Conservation (phyloP, 2,888 invertebrate genomes). For the Gibbula magus region DNA sequence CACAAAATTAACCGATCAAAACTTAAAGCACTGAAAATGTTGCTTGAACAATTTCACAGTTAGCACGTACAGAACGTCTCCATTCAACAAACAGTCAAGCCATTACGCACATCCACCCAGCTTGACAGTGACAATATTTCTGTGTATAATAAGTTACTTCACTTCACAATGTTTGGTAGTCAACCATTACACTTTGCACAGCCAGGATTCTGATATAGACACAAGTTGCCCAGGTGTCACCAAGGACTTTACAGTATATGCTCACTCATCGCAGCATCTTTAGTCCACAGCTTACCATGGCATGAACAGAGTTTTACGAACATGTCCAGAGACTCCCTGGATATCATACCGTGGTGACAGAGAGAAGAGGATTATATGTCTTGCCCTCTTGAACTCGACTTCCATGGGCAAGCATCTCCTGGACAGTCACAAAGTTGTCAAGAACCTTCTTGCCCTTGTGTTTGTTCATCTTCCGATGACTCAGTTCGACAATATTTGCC, state of each 20-base stretch:
- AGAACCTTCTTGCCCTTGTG: slow-evolving; percentile 77
- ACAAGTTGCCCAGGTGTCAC: neutral
- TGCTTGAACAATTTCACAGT: neutral
- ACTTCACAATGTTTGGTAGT: neutral
- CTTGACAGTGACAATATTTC: neutral
- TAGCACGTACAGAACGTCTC: neutral
- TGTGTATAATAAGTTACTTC: slow-evolving; percentile 15
- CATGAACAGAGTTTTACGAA: neutral
- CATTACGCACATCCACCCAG: neutral
- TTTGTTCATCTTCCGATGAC: slow-evolving; percentile 80
- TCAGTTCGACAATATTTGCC: slow-evolving; percentile 75
- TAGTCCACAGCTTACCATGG: neutral
- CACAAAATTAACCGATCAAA: neutral
- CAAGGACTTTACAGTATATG: neutral
- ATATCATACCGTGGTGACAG: slow-evolving; percentile 76
- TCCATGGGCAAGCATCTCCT: slow-evolving; percentile 80
- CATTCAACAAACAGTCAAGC: neutral
- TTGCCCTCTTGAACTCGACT: slow-evolving; percentile 72
- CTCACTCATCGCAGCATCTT: neutral
- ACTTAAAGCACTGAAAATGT: slow-evolving; percentile 10
- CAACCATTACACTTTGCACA: neutral
- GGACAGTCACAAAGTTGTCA: slow-evolving; percentile 80
- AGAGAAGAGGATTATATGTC: slow-evolving; percentile 74
- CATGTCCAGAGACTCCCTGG: neutral
- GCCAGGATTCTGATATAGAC: neutral